phyloP scores from a whole-genome alignment of 1,140 invertebrate genomes.

The Trypoxylus dichotomus region DNA sequence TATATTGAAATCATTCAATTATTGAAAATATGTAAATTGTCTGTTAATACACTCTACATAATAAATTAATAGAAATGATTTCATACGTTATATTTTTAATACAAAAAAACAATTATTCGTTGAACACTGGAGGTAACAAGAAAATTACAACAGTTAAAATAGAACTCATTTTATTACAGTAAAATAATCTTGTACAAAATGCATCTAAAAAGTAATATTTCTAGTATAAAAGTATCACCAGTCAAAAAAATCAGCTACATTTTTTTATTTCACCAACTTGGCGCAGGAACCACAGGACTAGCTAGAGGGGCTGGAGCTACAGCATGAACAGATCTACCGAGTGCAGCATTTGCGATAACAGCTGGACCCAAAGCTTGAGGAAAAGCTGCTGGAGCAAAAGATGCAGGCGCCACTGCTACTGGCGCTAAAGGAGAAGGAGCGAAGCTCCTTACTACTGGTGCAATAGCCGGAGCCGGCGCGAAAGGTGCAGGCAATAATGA shows the following conservation, averaged over 20 bases:
- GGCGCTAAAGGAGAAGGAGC: background rate
- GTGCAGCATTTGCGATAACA: background rate
- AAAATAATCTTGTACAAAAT: background rate
- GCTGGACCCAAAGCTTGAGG: background rate
- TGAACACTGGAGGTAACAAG: too few species aligned
- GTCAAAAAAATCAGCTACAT: background rate
- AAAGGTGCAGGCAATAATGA: constrained; percentile 20
- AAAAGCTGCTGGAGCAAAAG: background rate
- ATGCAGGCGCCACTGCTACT: background rate
- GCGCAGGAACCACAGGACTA: constrained; percentile 5
- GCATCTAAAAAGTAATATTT: background rate
- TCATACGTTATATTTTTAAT: too few species aligned
- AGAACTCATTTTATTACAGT: background rate
- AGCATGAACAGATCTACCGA: constrained; percentile 8
- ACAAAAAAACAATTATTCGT: too few species aligned
- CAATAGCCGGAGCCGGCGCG: constrained; percentile 5
- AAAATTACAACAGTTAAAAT: too few species aligned
- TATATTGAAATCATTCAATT: too few species aligned
- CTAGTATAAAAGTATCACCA: constrained; percentile 9
- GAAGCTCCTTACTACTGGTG: background rate
- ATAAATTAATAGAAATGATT: too few species aligned
- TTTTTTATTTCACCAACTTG: background rate
- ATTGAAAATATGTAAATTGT: too few species aligned
- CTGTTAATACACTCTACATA: too few species aligned
- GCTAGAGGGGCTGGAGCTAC: constrained; percentile 4